A percentile compares a stretch with the other conserved stretches of the same genome.
Conservation (phyloP, 2,888 invertebrate genomes). For the Geophilus truncorum region DNA sequence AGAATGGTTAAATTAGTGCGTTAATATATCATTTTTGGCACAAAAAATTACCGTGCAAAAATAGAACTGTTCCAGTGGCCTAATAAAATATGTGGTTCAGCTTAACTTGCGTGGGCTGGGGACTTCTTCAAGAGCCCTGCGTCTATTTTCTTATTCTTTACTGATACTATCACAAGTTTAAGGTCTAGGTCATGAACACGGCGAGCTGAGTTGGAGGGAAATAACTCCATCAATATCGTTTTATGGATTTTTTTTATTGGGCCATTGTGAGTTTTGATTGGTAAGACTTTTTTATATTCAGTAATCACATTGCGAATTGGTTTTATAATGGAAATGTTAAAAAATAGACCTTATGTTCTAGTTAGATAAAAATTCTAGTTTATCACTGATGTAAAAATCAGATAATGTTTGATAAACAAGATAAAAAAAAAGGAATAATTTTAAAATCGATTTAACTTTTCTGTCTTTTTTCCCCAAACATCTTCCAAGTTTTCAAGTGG, state of each 20-base stretch:
- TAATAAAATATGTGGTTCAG: neutral
- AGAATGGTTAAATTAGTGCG: neutral
- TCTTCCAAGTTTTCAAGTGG: neutral
- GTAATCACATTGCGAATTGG: no score
- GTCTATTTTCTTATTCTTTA: neutral
- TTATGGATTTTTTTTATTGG: neutral
- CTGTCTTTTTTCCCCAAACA: no score
- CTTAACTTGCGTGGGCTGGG: neutral
- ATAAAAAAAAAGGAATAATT: no score
- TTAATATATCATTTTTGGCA: neutral
- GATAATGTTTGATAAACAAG: no score
- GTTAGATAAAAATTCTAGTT: no score
- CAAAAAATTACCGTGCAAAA: neutral
- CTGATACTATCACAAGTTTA: neutral
- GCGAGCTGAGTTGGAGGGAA: no score
- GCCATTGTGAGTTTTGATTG: neutral
- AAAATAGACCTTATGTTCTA: no score
- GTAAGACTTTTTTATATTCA: no score
- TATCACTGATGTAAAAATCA: no score
- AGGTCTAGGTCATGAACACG: neutral
- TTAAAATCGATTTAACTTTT: neutral
- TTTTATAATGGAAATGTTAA: no score
- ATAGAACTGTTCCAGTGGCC: constrained; percentile 15
- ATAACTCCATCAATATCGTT: neutral
- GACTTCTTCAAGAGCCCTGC: neutral